Evolutionary conservation across 2,797 vertebrate genomes (phyloP), one percentile per base, ranked within the genome.

Genomic region (Crypturellus tataupa): DNA sequence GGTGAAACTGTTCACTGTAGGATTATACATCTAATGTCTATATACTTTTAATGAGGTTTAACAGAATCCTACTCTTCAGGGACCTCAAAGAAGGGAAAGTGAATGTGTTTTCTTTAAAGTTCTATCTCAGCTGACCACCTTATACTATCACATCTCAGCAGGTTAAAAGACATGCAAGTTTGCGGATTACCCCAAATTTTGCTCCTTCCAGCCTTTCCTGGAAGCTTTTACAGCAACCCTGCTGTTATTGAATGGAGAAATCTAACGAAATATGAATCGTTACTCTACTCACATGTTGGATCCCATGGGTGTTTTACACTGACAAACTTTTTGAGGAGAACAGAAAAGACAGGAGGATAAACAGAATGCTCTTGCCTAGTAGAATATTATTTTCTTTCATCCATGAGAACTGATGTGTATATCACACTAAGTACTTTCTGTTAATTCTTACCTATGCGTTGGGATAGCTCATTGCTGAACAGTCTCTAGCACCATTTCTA

Each of bases 1-100:
- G 78, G 82, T 59, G 59, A 70, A 82, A 95, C 65, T 51, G 21
- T 44, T 59, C 5, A 9, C 71, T 79, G 78, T 69, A 67, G 24
- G 19, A 24, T 42, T 29, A 44, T 83, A 72, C 65, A 76, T 80
- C 6, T 42, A 87, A 63, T 12, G 3, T 33, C 8, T 49, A 10
- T 65, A 25, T 59, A 58, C 1, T 68, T 80, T 67, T 37, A 87
- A 90, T 82, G 29, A 63, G 40, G 63, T 59, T 44, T 80, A 80
- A 6, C 23, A 29, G 42, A 78, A 87, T 76, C 9, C 2, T 29
- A 72, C 29, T 17, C 63, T 67, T 94, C 47, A 15, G 25, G 44
- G 40, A 42, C 47, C 35, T 78, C 60, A 29, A 51, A 59, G 59
- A 84, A 58, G 24, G 31, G 16, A 75, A 80, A 27, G 71, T 35